Evolutionary conservation across 1,140 invertebrate genomes (phyloP).

Genomic region (Phenacoccus solenopsis): DNA sequence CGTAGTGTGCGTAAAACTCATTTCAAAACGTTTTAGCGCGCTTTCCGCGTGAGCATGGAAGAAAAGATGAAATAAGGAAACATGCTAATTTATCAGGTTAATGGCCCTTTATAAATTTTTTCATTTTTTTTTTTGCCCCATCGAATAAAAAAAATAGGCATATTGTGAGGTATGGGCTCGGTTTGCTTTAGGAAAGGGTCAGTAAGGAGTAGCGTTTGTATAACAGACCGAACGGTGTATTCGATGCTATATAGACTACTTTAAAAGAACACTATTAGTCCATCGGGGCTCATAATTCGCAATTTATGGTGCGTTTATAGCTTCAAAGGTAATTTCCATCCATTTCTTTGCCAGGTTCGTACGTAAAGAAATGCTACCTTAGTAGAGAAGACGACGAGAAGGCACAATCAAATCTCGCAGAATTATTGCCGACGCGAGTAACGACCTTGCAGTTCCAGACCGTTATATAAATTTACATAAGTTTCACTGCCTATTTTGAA

Average conservation of each 20-base stretch:
- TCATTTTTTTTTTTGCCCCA: not conserved
- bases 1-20: too few species aligned
- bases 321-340: constrained; percentile 16
- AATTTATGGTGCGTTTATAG: constrained; percentile 18
- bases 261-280: constrained; percentile 12
- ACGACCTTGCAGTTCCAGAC: not conserved
- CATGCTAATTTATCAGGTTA: constrained; percentile 2
- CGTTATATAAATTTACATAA: constrained; percentile 3
- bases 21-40: too few species aligned
- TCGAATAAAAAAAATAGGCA: not conserved
- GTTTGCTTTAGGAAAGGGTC: not conserved
- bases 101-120: not conserved
- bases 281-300: constrained; percentile 16
- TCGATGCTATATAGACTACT: constrained; percentile 9
- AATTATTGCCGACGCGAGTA: not conserved
- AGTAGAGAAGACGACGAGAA: not conserved
- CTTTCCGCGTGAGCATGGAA: not conserved
- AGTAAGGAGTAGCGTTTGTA: not conserved
- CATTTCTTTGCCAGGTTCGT: constrained; percentile 16
- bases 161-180: not conserved
- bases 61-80: not conserved
- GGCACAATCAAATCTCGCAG: constrained; percentile 7
- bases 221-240: constrained; percentile 3
- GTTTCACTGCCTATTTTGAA: not conserved
- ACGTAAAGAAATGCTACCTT: not conserved